phyloP scores from a whole-genome alignment of 2,113 vertebrate genomes.

The Piprites chloris region DNA sequence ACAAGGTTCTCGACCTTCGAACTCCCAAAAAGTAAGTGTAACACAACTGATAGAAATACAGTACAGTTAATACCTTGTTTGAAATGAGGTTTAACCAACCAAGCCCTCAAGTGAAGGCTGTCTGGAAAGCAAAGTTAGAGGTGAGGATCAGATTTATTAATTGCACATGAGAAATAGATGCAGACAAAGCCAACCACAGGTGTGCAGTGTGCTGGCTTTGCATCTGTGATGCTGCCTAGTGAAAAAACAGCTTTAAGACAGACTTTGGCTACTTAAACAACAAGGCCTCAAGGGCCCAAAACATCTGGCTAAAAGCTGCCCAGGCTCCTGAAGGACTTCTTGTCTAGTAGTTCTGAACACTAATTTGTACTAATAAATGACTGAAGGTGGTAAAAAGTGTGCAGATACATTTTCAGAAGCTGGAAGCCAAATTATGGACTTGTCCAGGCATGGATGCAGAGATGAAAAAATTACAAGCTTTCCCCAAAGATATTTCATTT shows the following conservation, averaged over 20 bases:
- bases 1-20: conserved; percentile 87
- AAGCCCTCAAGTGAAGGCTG: not conserved
- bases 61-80: not conserved
- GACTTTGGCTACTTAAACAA: not conserved
- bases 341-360: not conserved
- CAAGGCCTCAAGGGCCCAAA: not conserved
- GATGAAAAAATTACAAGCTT: not conserved
- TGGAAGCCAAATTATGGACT: not conserved
- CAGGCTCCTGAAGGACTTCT: not conserved
- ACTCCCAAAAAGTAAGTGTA: conserved; percentile 87
- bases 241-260: not conserved
- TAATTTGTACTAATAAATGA: not conserved
- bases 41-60: not conserved
- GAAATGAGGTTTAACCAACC: not conserved
- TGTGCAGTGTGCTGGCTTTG: not conserved
- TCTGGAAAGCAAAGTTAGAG: not conserved
- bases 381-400: not conserved
- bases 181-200: not conserved
- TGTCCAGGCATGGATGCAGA: not conserved
- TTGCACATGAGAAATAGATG: not conserved
- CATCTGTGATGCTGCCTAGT: not conserved
- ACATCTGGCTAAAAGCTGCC: not conserved
- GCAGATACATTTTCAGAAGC: not conserved
- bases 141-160: not conserved
- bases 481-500: not conserved